These are phyloP conservation scores for Lasioglossum vierecki DNA, from an alignment of 2,888 invertebrate genomes.

Conservation along the genomic window DNA sequence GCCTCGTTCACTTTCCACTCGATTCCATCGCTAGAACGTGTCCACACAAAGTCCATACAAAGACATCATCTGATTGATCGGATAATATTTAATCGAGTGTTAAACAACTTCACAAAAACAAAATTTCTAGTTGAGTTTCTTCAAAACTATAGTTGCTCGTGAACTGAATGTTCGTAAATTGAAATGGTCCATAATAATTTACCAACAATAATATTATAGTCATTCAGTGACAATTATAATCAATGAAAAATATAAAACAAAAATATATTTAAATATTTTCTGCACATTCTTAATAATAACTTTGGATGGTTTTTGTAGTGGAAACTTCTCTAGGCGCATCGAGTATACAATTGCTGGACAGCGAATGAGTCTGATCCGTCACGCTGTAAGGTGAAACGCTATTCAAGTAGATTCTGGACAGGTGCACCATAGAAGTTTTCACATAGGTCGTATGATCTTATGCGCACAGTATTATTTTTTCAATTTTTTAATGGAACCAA, in stretches of 20 bases:
- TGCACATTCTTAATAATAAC: background rate
- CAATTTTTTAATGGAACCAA: background rate
- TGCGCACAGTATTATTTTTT: too few relatives aligned
- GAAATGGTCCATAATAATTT: background rate
- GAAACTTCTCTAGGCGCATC: too few relatives aligned
- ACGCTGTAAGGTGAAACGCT: too few relatives aligned
- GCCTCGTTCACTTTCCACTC: conserved; percentile 45
- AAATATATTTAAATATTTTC: background rate
- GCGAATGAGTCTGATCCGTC: too few relatives aligned
- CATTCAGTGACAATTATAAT: background rate
- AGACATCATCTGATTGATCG: conserved; percentile 9
- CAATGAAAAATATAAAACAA: too few relatives aligned
- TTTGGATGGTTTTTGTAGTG: too few relatives aligned
- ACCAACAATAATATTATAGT: background rate
- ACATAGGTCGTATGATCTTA: too few relatives aligned
- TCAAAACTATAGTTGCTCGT: background rate
- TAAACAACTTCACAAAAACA: background rate
- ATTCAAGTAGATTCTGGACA: too few relatives aligned
- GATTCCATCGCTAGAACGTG: conserved; percentile 31
- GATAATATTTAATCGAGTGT: conserved; percentile 18
- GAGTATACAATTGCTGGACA: too few relatives aligned
- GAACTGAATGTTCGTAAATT: background rate
- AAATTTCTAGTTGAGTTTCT: background rate
- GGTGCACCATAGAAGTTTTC: too few relatives aligned
- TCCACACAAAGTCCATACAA: conserved; percentile 17